Base-by-base conservation (phyloP, 1,140 invertebrate genomes). In the Littorina saxatilis region DNA sequence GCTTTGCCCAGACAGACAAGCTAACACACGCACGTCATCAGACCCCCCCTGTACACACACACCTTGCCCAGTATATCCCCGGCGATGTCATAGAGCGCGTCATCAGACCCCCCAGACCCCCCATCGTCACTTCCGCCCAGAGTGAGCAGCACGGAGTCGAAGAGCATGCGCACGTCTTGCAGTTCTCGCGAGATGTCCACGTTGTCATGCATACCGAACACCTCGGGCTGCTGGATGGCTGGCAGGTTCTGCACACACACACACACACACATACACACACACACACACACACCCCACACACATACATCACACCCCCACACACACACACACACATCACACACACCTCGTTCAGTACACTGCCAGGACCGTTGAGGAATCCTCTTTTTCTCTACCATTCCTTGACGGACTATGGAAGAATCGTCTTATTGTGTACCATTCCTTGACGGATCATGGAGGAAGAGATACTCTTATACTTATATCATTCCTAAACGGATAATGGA, bases 241-340 rank as follows among this genome's bases (percentile, higher is more conserved):
- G 92, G 92, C 40, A 98, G 92, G 32, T 92, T 1, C 94, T 93
- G 81, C n/a, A n/a, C n/a, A n/a, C n/a, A n/a, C n/a, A n/a, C n/a
- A n/a, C n/a, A n/a, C n/a, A n/a, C n/a, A n/a, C n/a, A n/a, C n/a
- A n/a, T n/a, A n/a, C n/a, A n/a, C n/a, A n/a, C n/a, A n/a, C n/a
- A n/a, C n/a, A n/a, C n/a, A n/a, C n/a, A n/a, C n/a, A n/a, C n/a
- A n/a, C n/a, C n/a, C n/a, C n/a, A n/a, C n/a, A n/a, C n/a, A n/a
- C n/a, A n/a, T n/a, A n/a, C n/a, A n/a, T n/a, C n/a, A n/a, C n/a
- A n/a, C n/a, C n/a, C n/a, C n/a, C n/a, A n/a, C n/a, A n/a, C n/a
- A n/a, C n/a, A n/a, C n/a, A n/a, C n/a, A n/a, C n/a, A n/a, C n/a
- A n/a, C n/a, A n/a, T n/a, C n/a, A n/a, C n/a, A n/a, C n/a, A n/a